These are phyloP conservation scores for Notechis scutatus DNA, from an alignment of 2,113 vertebrate species.

Conservation along the genomic window DNA sequence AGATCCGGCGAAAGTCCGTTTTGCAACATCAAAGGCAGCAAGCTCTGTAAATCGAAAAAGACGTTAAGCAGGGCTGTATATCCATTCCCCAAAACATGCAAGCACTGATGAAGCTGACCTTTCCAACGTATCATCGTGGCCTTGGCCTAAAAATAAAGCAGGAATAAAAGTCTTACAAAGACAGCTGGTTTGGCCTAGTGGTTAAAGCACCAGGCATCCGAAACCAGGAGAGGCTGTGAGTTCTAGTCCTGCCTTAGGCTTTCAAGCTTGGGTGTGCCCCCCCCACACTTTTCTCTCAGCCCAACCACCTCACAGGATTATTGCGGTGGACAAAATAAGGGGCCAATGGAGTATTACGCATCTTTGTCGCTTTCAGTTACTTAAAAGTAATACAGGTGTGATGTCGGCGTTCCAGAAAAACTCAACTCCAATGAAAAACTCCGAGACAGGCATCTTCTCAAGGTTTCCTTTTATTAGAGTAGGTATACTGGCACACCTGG, in stretches of 20 bases:
- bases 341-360: not conserved
- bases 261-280: too few relatives aligned
- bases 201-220: not conserved
- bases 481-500: too few relatives aligned
- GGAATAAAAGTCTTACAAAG: not conserved
- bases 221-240: not conserved
- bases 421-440: too few relatives aligned
- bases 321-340: not conserved
- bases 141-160: not conserved
- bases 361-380: not conserved
- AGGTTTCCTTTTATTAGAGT: too few relatives aligned
- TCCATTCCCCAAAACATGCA: not conserved
- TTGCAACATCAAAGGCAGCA: conserved; percentile 77
- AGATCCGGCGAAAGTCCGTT: conserved; percentile 72
- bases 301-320: not conserved
- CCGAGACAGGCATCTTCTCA: too few relatives aligned
- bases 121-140: too few relatives aligned
- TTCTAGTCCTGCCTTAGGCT: not conserved
- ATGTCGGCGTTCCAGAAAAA: too few relatives aligned
- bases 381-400: not conserved
- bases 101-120: not conserved
- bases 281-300: not conserved
- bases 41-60: conserved; percentile 63
- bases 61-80: too few relatives aligned
- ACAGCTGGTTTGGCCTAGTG: not conserved